Conservation (phyloP, 2,888 invertebrate species). For the Andrena praecox region DNA sequence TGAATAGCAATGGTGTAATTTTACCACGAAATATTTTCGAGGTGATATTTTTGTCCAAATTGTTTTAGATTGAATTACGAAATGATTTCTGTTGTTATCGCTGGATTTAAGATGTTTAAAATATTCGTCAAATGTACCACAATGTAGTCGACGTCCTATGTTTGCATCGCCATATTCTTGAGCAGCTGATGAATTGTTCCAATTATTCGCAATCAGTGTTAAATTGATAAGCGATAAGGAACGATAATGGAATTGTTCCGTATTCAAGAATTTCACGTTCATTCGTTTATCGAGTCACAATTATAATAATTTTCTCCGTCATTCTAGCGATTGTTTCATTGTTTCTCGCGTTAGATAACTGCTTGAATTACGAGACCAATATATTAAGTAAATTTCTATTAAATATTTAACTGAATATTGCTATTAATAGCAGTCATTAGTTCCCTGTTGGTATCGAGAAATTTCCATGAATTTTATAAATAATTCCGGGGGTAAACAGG, state of each 20-base stretch:
- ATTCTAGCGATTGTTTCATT: background rate
- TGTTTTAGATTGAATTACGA: background rate
- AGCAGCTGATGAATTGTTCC: background rate
- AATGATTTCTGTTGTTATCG: background rate
- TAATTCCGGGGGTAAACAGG: background rate
- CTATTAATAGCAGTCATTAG: background rate
- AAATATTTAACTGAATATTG: background rate
- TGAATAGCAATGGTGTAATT: background rate
- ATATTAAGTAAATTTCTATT: background rate
- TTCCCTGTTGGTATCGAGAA: background rate
- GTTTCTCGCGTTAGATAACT: background rate
- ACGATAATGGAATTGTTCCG: background rate
- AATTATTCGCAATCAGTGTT: slow-evolving; percentile 11
- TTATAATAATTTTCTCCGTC: background rate
- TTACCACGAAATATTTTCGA: background rate
- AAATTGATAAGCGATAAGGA: slow-evolving; percentile 3
- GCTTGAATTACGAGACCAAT: background rate
- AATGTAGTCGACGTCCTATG: background rate
- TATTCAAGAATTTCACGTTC: background rate
- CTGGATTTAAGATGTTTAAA: background rate
- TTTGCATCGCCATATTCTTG: background rate
- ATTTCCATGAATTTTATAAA: background rate
- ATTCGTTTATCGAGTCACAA: background rate
- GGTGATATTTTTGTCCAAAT: background rate
- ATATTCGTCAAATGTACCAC: background rate